Conservation (phyloP, 2,113 vertebrate species). For the Phrynosoma platyrhinos region DNA sequence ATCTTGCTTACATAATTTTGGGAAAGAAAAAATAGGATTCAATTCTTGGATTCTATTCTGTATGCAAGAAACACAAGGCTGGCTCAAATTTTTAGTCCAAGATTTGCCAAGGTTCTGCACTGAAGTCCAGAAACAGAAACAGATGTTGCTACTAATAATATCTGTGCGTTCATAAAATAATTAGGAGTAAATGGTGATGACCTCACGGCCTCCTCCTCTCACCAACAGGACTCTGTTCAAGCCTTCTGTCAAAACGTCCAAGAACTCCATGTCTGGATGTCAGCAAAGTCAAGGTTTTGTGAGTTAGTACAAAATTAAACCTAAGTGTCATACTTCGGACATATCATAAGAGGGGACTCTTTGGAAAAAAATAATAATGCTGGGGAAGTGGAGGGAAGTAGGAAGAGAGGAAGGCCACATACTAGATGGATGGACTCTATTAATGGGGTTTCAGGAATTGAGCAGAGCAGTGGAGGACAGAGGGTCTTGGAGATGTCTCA, state of each 20-base stretch:
- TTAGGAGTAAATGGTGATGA: slow-evolving; percentile 98
- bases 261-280: slow-evolving; percentile 93
- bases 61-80: slow-evolving; percentile 32
- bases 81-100: slow-evolving; percentile 9
- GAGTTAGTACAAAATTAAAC: slow-evolving; percentile 20
- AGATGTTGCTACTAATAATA: background rate
- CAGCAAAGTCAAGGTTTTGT: slow-evolving; percentile 72
- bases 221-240: slow-evolving; percentile 92
- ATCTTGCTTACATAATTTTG: slow-evolving; percentile 9
- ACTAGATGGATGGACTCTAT: too few species aligned
- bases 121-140: background rate
- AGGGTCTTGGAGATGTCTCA: too few species aligned
- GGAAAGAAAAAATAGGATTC: background rate
- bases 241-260: slow-evolving; percentile 95
- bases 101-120: background rate
- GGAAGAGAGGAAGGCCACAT: too few species aligned
- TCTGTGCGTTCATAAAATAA: background rate
- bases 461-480: too few species aligned
- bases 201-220: slow-evolving; percentile 92
- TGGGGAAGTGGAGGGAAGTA: too few species aligned
- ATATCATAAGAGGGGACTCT: too few species aligned
- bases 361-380: too few species aligned
- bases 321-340: too few species aligned
- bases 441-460: too few species aligned
- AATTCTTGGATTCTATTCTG: slow-evolving; percentile 34